phyloP scores from a whole-genome alignment of 2,888 invertebrate species.

The Nomada fabriciana region DNA sequence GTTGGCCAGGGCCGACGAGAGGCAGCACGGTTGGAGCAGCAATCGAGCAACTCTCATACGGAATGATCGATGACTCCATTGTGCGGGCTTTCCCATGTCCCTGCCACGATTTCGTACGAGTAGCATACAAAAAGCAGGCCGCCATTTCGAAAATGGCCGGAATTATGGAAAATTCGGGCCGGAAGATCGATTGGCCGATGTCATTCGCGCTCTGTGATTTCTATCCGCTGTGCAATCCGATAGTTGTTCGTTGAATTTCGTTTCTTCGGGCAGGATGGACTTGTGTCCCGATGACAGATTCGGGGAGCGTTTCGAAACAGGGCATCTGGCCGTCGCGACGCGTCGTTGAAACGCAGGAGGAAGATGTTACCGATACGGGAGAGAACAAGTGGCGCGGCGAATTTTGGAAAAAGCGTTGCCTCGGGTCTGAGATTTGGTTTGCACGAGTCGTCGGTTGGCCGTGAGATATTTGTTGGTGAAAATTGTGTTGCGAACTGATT shows the following conservation, averaged over 20 bases:
- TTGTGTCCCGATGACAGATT: slow-evolving; percentile 33
- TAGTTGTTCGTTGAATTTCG: slow-evolving; percentile 36
- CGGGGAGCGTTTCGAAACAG: not conserved
- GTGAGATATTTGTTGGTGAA: not conserved
- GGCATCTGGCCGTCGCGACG: slow-evolving; percentile 20
- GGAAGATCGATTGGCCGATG: slow-evolving; percentile 74
- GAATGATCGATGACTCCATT: slow-evolving; percentile 84
- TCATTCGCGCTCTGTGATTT: slow-evolving; percentile 62
- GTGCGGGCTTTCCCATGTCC: slow-evolving; percentile 79
- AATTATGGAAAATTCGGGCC: slow-evolving; percentile 82
- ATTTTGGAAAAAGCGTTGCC: not conserved
- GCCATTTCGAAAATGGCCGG: slow-evolving; percentile 81
- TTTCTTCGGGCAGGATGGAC: slow-evolving; percentile 13
- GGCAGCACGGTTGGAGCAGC: slow-evolving; percentile 77
- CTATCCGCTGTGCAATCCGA: slow-evolving; percentile 47
- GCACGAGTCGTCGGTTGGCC: too few species aligned
- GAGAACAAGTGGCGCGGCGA: not conserved
- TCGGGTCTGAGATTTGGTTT: too few species aligned
- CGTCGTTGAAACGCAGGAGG: not conserved
- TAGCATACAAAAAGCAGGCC: slow-evolving; percentile 75
- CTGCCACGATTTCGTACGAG: slow-evolving; percentile 73
- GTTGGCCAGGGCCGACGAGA: slow-evolving; percentile 55
- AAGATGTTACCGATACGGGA: not conserved
- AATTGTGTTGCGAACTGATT: not conserved
- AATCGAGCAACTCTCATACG: slow-evolving; percentile 81